Evolutionary conservation across 2,797 vertebrate species (phyloP).

Genomic region (Sphenopsis melanotis): DNA sequence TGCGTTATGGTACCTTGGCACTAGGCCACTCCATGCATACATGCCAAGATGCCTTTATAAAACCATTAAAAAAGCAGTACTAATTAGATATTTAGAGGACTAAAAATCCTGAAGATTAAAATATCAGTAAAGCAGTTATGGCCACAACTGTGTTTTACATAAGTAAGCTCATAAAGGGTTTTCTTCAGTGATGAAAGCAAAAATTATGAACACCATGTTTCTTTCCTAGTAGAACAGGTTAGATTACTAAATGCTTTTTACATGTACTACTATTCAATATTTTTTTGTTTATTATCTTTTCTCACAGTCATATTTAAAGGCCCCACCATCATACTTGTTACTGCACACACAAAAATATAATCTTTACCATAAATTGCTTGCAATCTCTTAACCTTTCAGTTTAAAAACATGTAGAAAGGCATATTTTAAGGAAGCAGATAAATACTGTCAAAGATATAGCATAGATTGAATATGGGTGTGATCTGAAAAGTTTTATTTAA

Average conservation of each 20-base stretch:
- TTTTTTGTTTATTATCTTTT: not conserved
- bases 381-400: not conserved
- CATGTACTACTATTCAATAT: not conserved
- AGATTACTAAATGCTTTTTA: not conserved
- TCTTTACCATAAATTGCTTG: not conserved
- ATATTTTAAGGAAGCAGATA: not conserved
- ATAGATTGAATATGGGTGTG: not conserved
- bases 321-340: not conserved
- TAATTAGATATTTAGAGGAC: conserved; percentile 53
- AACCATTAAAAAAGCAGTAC: conserved; percentile 56
- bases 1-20: conserved; percentile 44
- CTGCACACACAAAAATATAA: not conserved
- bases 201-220: not conserved
- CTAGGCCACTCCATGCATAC: conserved; percentile 20
- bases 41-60: conserved; percentile 67
- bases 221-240: not conserved
- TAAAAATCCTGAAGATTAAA: conserved; percentile 52
- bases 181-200: not conserved
- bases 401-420: not conserved
- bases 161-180: not conserved
- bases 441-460: not conserved
- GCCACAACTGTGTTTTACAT: not conserved
- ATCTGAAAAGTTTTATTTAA: not conserved
- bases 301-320: not conserved
- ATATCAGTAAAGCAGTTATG: conserved; percentile 12